Evolutionary conservation across 2,888 invertebrate genomes (phyloP), one percentile per base, ranked within the genome.

Genomic region (Polydrusus pterygomalis): DNA sequence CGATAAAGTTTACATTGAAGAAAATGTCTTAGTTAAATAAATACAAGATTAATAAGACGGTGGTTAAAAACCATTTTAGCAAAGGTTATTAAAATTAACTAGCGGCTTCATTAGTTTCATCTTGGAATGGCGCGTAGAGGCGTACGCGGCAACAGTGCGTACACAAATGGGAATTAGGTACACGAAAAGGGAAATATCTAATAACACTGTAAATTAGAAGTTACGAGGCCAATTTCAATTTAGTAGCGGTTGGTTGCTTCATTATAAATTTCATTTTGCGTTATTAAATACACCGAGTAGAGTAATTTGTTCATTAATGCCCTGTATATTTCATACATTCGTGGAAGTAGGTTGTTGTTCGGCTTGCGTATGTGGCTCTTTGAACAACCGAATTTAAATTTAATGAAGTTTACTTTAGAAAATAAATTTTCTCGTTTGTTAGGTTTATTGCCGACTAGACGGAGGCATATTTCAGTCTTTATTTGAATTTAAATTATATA

Each of bases 231-330:
- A 77, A 77, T 77, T 77, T 77, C 73, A 77, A 73, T 73, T 73
- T 77, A 77, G 60, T 73, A 54, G 69, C 77, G 77, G 77, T 77
- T 77, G 77, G 40, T 65, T 73, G 77, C 64, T 77, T 77, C 77
- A 77, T 77, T 77, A 77, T 77, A 77, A 77, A 77, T 77, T 77
- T 77, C 72, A 77, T 77, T 77, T 77, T 77, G 73, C 60, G 60
- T 72, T 77, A 77, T 77, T 77, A 73, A 72, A 64, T 56, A 73
- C 64, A 65, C 70, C 73, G 72, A 58, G 65, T 58, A 60, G 77
- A 64, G 68, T 71, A 76, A 76, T 76, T 71, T 67, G 76, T 76
- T 71, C 67, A 76, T 76, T 76, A 76, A 76, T 72, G 62, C 68
- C 68, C 62, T 63, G 63, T 63, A 76, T 76, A 76, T 72, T 76